Evolutionary conservation across 2,888 invertebrate species (phyloP).

Genomic region (Eupithecia subfuscata): DNA sequence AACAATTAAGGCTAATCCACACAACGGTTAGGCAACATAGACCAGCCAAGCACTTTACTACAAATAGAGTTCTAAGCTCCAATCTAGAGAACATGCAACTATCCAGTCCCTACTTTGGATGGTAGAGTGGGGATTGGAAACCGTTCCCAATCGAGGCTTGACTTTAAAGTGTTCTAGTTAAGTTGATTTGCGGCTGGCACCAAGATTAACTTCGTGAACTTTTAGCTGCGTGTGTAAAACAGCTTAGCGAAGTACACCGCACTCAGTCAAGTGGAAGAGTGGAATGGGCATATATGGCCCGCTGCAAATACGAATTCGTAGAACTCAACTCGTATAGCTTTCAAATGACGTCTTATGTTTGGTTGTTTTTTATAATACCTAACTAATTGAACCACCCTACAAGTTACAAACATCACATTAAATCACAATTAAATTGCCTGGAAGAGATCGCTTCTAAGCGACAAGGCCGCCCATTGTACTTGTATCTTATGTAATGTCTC

Average conservation of each 20-base stretch:
- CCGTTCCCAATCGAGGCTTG: slow-evolving; percentile 29
- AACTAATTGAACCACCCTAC: too few relatives aligned
- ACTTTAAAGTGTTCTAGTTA: slow-evolving; percentile 56
- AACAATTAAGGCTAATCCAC: not conserved
- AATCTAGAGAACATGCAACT: slow-evolving; percentile 23
- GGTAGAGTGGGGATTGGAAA: slow-evolving; percentile 22
- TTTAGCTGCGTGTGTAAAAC: slow-evolving; percentile 41
- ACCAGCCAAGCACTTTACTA: slow-evolving; percentile 13
- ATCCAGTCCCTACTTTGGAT: slow-evolving; percentile 8
- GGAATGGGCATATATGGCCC: not conserved
- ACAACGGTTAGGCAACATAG: slow-evolving; percentile 18
- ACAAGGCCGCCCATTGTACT: too few relatives aligned
- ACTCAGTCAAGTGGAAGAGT: slow-evolving; percentile 1
- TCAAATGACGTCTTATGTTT: not conserved
- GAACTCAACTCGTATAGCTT: not conserved
- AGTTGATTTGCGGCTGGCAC: slow-evolving; percentile 60
- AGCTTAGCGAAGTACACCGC: not conserved
- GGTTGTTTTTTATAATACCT: too few relatives aligned
- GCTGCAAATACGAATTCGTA: not conserved
- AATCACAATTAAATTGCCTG: too few relatives aligned
- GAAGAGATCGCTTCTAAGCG: too few relatives aligned
- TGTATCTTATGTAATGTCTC: too few relatives aligned
- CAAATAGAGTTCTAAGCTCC: slow-evolving; percentile 21
- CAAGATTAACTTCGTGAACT: slow-evolving; percentile 56
- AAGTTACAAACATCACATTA: too few relatives aligned